These are phyloP conservation scores for Hemibagrus guttatus DNA, from an alignment of 2,797 vertebrate species.

Conservation along the genomic window DNA sequence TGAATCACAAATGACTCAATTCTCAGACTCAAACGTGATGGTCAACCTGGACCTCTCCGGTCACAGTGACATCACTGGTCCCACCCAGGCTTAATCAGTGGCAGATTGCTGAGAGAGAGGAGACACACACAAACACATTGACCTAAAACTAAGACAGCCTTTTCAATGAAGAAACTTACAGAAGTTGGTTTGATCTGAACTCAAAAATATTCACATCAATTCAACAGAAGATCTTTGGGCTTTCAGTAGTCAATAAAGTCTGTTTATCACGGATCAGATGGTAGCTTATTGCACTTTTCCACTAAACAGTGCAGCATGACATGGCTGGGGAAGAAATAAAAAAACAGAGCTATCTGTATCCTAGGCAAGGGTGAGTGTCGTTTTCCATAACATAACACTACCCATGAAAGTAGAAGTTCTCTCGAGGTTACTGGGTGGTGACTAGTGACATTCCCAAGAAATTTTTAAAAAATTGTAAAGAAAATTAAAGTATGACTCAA, in stretches of 20 bases:
- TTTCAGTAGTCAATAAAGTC: constrained; percentile 27
- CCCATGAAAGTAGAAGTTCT: neutral
- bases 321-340: neutral
- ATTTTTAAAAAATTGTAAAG: neutral
- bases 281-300: neutral
- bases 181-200: constrained; percentile 29
- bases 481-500: neutral
- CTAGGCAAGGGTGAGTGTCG: neutral
- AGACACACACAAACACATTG: constrained; percentile 45
- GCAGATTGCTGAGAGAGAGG: constrained; percentile 65
- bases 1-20: constrained; percentile 53
- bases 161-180: constrained; percentile 36
- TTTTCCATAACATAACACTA: constrained; percentile 5
- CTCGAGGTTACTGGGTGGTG: neutral
- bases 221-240: neutral
- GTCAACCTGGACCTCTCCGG: constrained; percentile 71
- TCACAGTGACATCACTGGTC: constrained; percentile 76
- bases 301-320: neutral
- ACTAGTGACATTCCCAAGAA: neutral
- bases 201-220: constrained; percentile 23
- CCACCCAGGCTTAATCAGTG: constrained; percentile 77
- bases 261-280: constrained; percentile 17
- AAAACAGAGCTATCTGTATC: neutral
- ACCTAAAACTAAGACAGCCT: constrained; percentile 40
- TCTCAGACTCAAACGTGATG: constrained; percentile 54